Evolutionary conservation across 2,888 invertebrate species (phyloP).

Genomic region (Pristionchus entomophagus): DNA sequence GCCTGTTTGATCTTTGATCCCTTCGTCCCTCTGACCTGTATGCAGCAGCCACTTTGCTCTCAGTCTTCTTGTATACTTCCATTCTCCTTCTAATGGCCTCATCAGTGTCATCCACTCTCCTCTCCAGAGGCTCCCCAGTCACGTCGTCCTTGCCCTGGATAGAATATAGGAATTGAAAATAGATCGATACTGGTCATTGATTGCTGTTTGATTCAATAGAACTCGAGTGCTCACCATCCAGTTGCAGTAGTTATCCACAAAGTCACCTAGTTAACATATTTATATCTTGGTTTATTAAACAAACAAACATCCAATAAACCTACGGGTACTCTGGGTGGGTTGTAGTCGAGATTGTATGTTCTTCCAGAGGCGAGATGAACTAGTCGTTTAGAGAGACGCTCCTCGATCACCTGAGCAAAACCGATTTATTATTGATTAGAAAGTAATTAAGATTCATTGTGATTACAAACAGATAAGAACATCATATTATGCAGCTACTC

Average conservation of each 20-base stretch:
- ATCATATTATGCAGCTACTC: no score
- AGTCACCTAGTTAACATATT: no score
- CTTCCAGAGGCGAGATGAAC: slow-evolving; percentile 43
- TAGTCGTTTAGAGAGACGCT: slow-evolving; percentile 42
- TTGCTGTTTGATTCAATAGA: no score
- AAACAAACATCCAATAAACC: not conserved
- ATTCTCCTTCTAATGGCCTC: slow-evolving; percentile 49
- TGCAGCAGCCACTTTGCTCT: slow-evolving; percentile 45
- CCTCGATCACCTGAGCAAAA: slow-evolving; percentile 46
- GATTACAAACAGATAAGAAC: no score
- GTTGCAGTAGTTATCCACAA: no score
- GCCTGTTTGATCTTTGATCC: not conserved
- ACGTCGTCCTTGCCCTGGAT: slow-evolving; percentile 48
- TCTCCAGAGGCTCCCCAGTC: slow-evolving; percentile 42
- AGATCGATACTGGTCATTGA: not conserved
- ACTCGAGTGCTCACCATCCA: no score
- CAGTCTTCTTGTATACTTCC: slow-evolving; percentile 48
- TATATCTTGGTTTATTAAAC: no score
- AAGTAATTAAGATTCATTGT: no score
- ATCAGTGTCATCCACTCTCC: slow-evolving; percentile 48
- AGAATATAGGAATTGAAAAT: no score
- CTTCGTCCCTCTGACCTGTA: slow-evolving; percentile 29
- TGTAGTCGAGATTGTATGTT: slow-evolving; percentile 49
- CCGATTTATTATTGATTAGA: not conserved
- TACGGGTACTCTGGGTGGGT: slow-evolving; percentile 42